Conservation (phyloP, 1,140 invertebrate species). For the Brachionus sp. region DNA sequence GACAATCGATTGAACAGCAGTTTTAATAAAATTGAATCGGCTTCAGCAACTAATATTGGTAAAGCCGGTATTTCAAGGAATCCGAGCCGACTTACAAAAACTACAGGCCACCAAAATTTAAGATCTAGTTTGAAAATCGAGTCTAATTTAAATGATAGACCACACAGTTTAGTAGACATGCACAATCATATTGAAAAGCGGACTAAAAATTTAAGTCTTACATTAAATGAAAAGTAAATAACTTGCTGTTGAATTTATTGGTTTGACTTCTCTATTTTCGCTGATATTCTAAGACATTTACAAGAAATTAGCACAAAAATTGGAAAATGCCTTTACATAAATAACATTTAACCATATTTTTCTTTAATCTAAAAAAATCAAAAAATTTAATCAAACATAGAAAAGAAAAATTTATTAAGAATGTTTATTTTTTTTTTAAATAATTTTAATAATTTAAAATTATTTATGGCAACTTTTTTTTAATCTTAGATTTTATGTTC, state of each 20-base stretch:
- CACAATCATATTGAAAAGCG: neutral
- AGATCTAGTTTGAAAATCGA: neutral
- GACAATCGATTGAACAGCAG: neutral
- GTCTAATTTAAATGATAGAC: neutral
- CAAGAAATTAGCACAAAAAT: no score
- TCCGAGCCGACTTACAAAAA: neutral
- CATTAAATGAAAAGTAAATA: neutral
- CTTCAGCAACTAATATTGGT: neutral
- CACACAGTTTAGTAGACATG: slow-evolving; percentile 19
- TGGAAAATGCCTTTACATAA: no score
- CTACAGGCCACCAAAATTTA: neutral
- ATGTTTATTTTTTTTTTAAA: no score
- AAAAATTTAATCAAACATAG: no score
- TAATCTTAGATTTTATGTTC: no score
- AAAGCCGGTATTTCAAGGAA: neutral
- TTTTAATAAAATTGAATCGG: slow-evolving; percentile 11
- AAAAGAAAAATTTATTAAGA: no score
- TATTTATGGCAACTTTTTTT: no score
- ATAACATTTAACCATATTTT: no score
- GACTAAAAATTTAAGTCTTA: neutral
- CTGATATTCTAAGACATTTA: no score
- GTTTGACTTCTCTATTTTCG: neutral
- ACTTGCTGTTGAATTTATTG: neutral
- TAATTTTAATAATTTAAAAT: no score
- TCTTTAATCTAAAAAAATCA: no score